Conservation (phyloP, 2,888 invertebrate genomes). For the Platerodrilus igneus region DNA sequence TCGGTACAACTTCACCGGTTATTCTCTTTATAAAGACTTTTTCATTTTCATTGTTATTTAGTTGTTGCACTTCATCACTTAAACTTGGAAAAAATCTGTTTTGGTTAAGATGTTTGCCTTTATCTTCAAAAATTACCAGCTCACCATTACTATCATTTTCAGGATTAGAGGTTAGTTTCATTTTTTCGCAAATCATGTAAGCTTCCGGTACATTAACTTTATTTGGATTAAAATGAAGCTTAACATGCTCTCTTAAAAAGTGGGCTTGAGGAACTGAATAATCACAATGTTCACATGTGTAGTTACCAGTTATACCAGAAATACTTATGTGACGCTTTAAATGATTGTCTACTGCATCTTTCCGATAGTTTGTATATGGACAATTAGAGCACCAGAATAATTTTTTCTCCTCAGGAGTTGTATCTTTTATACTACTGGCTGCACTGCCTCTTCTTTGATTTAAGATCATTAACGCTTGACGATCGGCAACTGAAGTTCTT, state of each 20-base stretch:
- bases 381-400: slow-evolving; percentile 69
- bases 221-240: slow-evolving; percentile 66
- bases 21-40: slow-evolving; percentile 45
- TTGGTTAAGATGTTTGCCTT: slow-evolving; percentile 30
- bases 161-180: slow-evolving; percentile 52
- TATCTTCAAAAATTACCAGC: slow-evolving; percentile 37
- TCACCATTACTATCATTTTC: slow-evolving; percentile 23
- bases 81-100: slow-evolving; percentile 34
- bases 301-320: slow-evolving; percentile 55
- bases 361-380: slow-evolving; percentile 71
- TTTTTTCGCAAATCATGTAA: slow-evolving; percentile 57
- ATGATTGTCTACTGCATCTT: slow-evolving; percentile 71
- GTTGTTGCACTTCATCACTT: slow-evolving; percentile 33
- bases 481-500: slow-evolving; percentile 55
- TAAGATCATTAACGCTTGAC: slow-evolving; percentile 57
- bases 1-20: slow-evolving; percentile 44
- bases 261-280: slow-evolving; percentile 71
- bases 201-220: slow-evolving; percentile 56
- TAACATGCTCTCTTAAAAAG: slow-evolving; percentile 72
- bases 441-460: slow-evolving; percentile 53
- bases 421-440: slow-evolving; percentile 45
- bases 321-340: slow-evolving; percentile 66
- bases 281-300: slow-evolving; percentile 78
- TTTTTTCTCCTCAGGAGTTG: slow-evolving; percentile 54
- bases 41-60: slow-evolving; percentile 44